Conservation (phyloP, 2,797 vertebrate genomes). For the Hafferia zeledoni region DNA sequence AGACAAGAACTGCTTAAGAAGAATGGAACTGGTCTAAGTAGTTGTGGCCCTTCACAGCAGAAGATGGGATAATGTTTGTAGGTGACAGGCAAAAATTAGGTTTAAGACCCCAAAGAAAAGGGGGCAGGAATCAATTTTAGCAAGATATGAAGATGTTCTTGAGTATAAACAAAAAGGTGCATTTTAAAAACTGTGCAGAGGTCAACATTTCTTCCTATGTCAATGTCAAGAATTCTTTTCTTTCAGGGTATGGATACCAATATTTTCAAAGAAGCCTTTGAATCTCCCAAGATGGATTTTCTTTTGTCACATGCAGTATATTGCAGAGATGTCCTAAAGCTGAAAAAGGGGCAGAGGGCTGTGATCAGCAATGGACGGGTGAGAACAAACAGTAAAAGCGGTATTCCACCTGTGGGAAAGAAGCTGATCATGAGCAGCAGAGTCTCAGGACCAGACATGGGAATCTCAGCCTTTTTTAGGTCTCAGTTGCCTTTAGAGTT, state of each 20-base stretch:
- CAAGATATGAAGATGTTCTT: background rate
- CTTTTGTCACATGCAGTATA: conserved; percentile 91
- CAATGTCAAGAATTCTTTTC: conserved; percentile 7
- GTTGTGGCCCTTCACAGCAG: background rate
- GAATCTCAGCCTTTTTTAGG: background rate
- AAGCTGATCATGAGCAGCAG: background rate
- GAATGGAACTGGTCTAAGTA: background rate
- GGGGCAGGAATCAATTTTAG: background rate
- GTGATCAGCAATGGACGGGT: conserved; percentile 98
- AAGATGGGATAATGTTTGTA: background rate
- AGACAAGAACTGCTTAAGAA: background rate
- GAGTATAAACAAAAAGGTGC: background rate
- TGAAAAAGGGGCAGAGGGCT: conserved; percentile 92
- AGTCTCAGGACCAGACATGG: background rate
- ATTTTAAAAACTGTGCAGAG: background rate
- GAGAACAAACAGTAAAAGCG: conserved; percentile 50
- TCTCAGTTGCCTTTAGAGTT: background rate
- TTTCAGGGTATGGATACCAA: conserved; percentile 92
- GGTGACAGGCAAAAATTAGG: background rate
- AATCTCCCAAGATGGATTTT: conserved; percentile 88
- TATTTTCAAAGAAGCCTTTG: conserved; percentile 88
- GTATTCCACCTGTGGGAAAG: background rate
- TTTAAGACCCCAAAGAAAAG: background rate
- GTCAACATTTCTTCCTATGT: background rate
- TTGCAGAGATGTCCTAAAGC: conserved; percentile 91